Percentiles rank a stretch among this genome's conserved stretches.
phyloP scores from a whole-genome alignment of 2,797 vertebrate genomes.

The Bradypodion ventrale region DNA sequence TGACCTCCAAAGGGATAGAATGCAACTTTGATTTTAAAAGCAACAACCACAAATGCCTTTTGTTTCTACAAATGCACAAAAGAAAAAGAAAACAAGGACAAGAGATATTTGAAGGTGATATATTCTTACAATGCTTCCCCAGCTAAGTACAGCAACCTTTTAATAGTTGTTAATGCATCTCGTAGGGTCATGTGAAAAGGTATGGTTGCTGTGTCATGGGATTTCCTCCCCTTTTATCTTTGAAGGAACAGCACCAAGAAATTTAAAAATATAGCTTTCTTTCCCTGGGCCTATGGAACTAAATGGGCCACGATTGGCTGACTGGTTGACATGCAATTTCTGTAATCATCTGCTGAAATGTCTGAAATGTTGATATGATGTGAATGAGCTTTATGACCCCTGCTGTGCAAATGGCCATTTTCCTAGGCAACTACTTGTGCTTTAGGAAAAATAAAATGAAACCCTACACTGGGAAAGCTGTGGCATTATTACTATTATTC shows the following conservation, averaged over 20 bases:
- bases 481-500: background rate
- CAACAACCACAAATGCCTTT: no score
- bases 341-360: slow-evolving; percentile 42
- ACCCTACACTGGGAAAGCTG: background rate
- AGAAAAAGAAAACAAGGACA: background rate
- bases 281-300: slow-evolving; percentile 61
- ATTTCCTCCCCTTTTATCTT: background rate
- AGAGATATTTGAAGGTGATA: slow-evolving; percentile 9
- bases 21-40: background rate
- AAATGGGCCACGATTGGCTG: slow-evolving; percentile 31
- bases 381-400: slow-evolving; percentile 45
- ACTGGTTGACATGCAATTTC: slow-evolving; percentile 42
- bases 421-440: slow-evolving; percentile 62
- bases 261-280: slow-evolving; percentile 53
- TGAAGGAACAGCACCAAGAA: slow-evolving; percentile 41
- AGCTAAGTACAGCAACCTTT: slow-evolving; percentile 43
- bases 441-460: slow-evolving; percentile 59
- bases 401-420: slow-evolving; percentile 45
- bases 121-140: slow-evolving; percentile 36
- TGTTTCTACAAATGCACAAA: background rate
- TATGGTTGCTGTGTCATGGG: slow-evolving; percentile 50
- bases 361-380: slow-evolving; percentile 42
- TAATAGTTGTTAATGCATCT: slow-evolving; percentile 26
- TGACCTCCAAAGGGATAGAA: no score
- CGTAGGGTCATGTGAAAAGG: slow-evolving; percentile 40